These are phyloP conservation scores for Pelobates fuscus DNA, from an alignment of 2,113 vertebrate genomes.

Conservation along the genomic window DNA sequence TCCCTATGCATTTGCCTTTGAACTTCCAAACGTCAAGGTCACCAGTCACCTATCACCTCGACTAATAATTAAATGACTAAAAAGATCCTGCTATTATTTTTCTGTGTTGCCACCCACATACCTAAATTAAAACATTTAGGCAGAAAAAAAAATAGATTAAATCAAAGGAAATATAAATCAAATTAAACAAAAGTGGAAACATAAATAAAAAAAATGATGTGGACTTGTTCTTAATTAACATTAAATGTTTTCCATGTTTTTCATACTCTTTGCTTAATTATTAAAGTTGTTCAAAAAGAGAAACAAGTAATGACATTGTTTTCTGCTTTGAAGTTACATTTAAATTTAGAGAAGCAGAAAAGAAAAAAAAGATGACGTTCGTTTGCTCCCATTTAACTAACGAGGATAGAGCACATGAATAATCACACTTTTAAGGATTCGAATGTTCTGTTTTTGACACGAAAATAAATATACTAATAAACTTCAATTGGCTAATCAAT, in stretches of 20 bases:
- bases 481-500: constrained; percentile 12
- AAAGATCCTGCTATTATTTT: constrained; percentile 77
- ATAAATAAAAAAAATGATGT: too few relatives aligned
- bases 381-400: too few relatives aligned
- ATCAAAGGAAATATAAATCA: neutral
- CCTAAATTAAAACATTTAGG: constrained; percentile 34
- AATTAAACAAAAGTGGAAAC: neutral
- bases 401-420: too few relatives aligned
- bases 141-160: neutral
- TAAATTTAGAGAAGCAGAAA: neutral
- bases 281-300: neutral
- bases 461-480: neutral
- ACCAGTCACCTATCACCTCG: constrained; percentile 83
- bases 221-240: neutral
- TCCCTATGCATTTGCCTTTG: constrained; percentile 80
- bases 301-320: neutral
- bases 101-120: constrained; percentile 67
- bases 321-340: neutral
- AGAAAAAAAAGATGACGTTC: too few relatives aligned
- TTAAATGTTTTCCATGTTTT: neutral
- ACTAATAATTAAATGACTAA: constrained; percentile 83
- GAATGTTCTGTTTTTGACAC: neutral
- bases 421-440: too few relatives aligned
- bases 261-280: neutral
- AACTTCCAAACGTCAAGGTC: constrained; percentile 92